Base-by-base conservation (phyloP, 2,113 vertebrate species). In the Cyrtonyx montezumae region DNA sequence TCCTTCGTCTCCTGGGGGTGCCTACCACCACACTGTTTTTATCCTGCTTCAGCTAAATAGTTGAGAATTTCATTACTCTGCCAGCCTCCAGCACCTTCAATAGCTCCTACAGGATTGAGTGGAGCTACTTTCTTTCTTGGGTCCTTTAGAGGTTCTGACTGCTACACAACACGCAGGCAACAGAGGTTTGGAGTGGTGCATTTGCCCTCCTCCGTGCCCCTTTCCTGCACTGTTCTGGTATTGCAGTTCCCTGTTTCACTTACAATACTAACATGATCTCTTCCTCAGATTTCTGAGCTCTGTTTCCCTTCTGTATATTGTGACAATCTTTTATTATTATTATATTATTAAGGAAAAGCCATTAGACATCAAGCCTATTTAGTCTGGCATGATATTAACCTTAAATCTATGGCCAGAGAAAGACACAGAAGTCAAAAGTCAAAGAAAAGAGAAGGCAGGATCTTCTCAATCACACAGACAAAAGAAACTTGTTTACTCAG, bases 31-130 rank as follows among this genome's bases (percentile, higher is more conserved):
- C 14, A 21, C 17, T 69, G 40, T 20, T 79, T 84, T 75, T 88
- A 79, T 30, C 19, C 48, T 26, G 3, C 58, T 88, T 63, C 74
- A 58, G 13, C 9, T 21, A 19, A 13, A 30, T 2, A 34, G 48
- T 26, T 26, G 8, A 74, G 48, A 75, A 25, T 34, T 9, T 8
- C 13, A 18, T 37, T 84, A 15, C 61, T 88, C 48, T 25, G 42
- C 15, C 51, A 26, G 8, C 49, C 34, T 49, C 67, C 32, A 67
- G 37, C 20, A 67, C 8, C 25, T 61, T 32, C 40, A 16, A 17
- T 48, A 36, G 25, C 26, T 66, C 26, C 23, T 23, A 32, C 6
- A 74, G 46, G 48, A 12, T 0, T 49, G 40, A 1, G 0, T 3
- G 10, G 65, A 66, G 34, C n/a, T 26, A 74, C 19, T 4, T 62